These are phyloP conservation scores for Cecropterus lyciades DNA, from an alignment of 1,140 invertebrate species.

Conservation along the genomic window DNA sequence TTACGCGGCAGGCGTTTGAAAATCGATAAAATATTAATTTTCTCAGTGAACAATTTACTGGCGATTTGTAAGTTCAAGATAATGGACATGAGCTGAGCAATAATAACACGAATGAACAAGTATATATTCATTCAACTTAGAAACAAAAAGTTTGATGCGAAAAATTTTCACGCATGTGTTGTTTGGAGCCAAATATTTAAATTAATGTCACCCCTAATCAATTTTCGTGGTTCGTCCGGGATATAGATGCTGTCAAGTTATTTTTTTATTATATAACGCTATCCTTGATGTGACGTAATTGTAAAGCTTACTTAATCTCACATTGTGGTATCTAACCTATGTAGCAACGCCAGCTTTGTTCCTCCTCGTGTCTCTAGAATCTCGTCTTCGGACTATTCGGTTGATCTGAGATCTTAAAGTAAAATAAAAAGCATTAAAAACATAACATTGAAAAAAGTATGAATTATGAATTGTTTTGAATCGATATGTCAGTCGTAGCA, in stretches of 20 bases:
- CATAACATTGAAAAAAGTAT: not conserved
- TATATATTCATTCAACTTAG: not conserved
- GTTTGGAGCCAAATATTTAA: not conserved
- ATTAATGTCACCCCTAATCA: not conserved
- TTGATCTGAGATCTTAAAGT: not conserved
- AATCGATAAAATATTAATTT: constrained; percentile 73
- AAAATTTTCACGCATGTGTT: not conserved
- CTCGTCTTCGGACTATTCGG: not conserved
- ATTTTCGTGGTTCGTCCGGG: not conserved
- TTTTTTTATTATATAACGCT: constrained; percentile 61
- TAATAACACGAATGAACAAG: not conserved
- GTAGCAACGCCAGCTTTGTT: not conserved
- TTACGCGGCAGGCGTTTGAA: constrained; percentile 47
- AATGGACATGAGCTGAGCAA: no score
- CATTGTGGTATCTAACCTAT: constrained; percentile 2
- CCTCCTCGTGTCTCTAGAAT: not conserved
- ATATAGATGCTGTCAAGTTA: not conserved
- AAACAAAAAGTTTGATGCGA: not conserved
- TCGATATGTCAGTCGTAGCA: not conserved
- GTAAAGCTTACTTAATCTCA: constrained; percentile 21
- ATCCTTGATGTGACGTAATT: constrained; percentile 76
- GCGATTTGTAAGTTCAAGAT: constrained; percentile 32
- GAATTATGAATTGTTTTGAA: not conserved
- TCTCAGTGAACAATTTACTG: constrained; percentile 37
- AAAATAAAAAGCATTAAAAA: not conserved